Evolutionary conservation across 2,113 vertebrate species (phyloP), one percentile per base, ranked within the genome.

Genomic region (Pseudorectes ferrugineus): DNA sequence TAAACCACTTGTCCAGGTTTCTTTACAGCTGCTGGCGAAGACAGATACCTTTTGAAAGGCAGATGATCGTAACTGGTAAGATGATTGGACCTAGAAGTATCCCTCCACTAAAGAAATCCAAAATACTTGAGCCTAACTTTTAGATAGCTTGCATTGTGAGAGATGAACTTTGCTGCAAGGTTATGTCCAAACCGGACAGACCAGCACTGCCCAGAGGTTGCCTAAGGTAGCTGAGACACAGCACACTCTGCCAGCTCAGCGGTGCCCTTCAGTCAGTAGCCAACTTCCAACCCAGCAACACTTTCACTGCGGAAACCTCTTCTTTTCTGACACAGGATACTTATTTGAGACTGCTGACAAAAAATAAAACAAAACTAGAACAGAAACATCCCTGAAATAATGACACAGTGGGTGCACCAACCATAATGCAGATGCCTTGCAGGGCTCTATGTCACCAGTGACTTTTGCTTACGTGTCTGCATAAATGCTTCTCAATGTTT

Each of bases 381-480:
- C 10, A 79, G 43, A 89, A 91, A 81, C 12, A 63, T 52, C 42
- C 78, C 59, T 42, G 38, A 82, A 88, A 83, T 70, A 77, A 73
- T 4, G 8, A 45, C 31, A 48, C 8, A n/a, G 58, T 31, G 18
- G 14, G 29, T 14, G 16, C 38, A 80, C 24, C 33, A 82, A 54
- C 20, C 43, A 6, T n/a, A 83, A 62, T 7, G n/a, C 19, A 77
- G 35, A 58, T 12, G 43, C 29, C 43, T 81, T 74, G 66, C 21
- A 54, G 42, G 14, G 36, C 62, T 85, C 48, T 58, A 5, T 1
- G 2, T 29, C 58, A 76, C 14, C 71, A 49, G 20, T 13, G 10
- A 20, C 74, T 75, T 82, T 35, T 0, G 9, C 23, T 85, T n/a
- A 29, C 0, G 0, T 10, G 74, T 49, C 26, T 29, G 29, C 38